Conservation (phyloP, 2,113 vertebrate genomes). For the Numida meleagris region DNA sequence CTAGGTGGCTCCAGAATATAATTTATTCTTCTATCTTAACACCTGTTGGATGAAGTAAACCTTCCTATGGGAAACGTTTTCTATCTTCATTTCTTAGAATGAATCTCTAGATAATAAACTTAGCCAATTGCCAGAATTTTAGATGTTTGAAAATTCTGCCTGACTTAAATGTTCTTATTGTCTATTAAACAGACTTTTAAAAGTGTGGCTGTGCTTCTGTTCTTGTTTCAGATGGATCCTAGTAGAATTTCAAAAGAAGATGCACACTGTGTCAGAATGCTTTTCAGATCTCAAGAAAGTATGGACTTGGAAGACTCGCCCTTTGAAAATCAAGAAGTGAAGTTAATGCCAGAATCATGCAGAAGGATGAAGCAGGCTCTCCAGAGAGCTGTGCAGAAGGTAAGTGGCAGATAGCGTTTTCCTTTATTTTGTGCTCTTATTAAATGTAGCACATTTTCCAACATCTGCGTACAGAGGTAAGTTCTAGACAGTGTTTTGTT, state of each 20-base stretch:
- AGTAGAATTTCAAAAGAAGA: conserved; percentile 81
- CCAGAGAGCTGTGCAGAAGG: conserved; percentile 77
- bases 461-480: background rate
- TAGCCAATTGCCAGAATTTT: background rate
- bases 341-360: conserved; percentile 78
- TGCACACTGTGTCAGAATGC: conserved; percentile 75
- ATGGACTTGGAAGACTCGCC: conserved; percentile 70
- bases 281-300: conserved; percentile 75
- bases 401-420: conserved; percentile 14
- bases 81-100: background rate
- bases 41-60: background rate
- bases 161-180: background rate
- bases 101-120: background rate
- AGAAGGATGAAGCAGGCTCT: conserved; percentile 79
- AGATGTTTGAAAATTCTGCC: background rate
- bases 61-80: background rate
- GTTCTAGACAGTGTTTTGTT: background rate
- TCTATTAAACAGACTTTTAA: background rate
- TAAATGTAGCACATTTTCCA: background rate
- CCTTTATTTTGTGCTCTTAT: background rate
- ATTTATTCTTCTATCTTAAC: background rate
- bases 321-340: conserved; percentile 71
- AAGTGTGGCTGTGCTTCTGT: background rate
- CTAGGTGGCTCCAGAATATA: background rate
- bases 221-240: conserved; percentile 78